Percentiles rank a stretch among this genome's conserved stretches.
These are phyloP conservation scores for Trachops cirrhosus DNA, from an alignment of 2,797 vertebrate genomes.

Conservation along the genomic window DNA sequence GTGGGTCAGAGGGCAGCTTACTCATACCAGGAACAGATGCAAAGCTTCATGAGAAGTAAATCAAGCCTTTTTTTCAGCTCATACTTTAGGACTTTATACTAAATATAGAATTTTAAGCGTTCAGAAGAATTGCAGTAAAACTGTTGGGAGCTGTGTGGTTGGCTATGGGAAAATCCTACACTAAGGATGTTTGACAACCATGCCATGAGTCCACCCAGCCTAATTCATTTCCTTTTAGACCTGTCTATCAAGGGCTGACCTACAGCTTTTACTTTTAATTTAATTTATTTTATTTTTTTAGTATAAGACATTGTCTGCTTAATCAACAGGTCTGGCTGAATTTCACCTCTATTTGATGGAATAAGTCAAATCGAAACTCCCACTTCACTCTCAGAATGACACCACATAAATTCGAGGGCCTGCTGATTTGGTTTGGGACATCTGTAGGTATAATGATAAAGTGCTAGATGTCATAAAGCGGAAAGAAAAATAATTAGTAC, in stretches of 20 bases:
- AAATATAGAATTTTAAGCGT: not conserved
- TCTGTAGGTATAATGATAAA: not conserved
- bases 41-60: not conserved
- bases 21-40: not conserved
- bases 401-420: not conserved
- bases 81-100: not conserved
- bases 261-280: not conserved
- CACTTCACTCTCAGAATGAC: not conserved
- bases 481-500: not conserved
- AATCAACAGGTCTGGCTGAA: not conserved
- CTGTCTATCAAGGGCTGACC: not conserved
- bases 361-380: conserved; percentile 16
- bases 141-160: not conserved
- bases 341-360: not conserved
- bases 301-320: not conserved
- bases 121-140: not conserved
- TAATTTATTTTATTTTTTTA: not conserved
- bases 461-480: not conserved
- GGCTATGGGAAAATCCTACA: not conserved
- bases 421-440: not conserved
- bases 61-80: not conserved
- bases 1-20: not conserved
- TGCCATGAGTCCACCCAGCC: not conserved
- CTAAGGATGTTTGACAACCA: not conserved
- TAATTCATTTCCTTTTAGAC: not conserved